Evolutionary conservation across 2,888 invertebrate species (phyloP).

Genomic region (Hedya salicella): DNA sequence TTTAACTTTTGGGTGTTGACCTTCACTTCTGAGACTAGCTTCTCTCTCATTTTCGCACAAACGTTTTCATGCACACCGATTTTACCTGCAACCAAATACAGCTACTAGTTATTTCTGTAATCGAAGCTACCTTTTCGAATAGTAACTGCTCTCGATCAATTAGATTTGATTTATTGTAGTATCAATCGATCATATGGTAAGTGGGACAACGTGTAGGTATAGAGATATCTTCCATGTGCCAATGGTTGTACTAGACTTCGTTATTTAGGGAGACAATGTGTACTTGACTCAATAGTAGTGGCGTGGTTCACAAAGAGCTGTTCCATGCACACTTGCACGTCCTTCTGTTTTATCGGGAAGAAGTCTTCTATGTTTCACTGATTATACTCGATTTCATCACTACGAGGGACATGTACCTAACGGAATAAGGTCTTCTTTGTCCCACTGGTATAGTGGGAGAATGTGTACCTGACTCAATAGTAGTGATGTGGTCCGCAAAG

Average conservation of each 20-base stretch:
- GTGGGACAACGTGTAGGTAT: too few species aligned
- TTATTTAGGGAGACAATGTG: background rate
- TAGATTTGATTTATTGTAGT: too few species aligned
- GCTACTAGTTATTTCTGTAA: background rate
- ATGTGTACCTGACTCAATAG: constrained; percentile 79
- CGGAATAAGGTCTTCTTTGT: too few species aligned
- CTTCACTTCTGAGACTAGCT: constrained; percentile 91
- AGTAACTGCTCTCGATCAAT: background rate
- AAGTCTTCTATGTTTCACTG: too few species aligned
- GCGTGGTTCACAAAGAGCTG: constrained; percentile 87
- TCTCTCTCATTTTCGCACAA: constrained; percentile 91
- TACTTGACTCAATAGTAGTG: constrained; percentile 81
- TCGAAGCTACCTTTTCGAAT: background rate
- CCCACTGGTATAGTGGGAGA: too few species aligned
- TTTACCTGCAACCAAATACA: constrained; percentile 70
- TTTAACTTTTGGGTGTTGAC: constrained; percentile 90
- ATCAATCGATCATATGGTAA: too few species aligned
- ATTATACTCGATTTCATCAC: too few species aligned
- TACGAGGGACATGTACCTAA: too few species aligned
- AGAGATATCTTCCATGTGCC: too few species aligned
- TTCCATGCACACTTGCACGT: constrained; percentile 86
- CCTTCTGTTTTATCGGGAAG: constrained; percentile 88
- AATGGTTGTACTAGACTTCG: too few species aligned
- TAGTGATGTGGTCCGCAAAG: constrained; percentile 85
- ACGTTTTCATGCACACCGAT: constrained; percentile 91